Base-by-base conservation (phyloP, 2,888 invertebrate genomes). In the Argynnis bischoffii region DNA sequence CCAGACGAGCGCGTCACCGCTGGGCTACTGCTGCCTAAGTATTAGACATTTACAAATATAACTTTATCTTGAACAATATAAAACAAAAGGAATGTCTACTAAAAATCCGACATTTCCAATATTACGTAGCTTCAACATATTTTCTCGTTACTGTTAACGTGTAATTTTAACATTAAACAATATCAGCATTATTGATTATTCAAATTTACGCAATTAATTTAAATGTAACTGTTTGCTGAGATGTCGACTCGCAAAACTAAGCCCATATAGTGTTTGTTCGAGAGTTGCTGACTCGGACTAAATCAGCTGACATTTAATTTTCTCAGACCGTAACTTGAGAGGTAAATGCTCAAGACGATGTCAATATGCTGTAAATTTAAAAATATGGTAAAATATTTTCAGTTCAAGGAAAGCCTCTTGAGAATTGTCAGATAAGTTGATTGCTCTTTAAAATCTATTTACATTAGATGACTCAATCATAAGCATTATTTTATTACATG, bases 151-250 rank as follows among this genome's bases (percentile, higher is more conserved):
- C 11, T 15, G 14, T 18, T 56, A 14, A 46, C 6, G 47, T 21
- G 15, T 57, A 26, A 57, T 4, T 57, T 47, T 11, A 18, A 57
- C 47, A 59, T 59, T 48, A 21, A 21, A 47, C 57, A 59, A 59
- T 48, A 48, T 59, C 31, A 16, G 59, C 59, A 26, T 31, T 59
- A 59, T 59, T 47, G 48, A 59, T 48, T 31, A 59, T 59, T 59
- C 48, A 59, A 59, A 59, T 59, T 48, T n/a, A 48, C 48, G 59
- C 48, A 48, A 59, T 59, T 59, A 59, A 59, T 59, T 59, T 16
- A 21, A 6, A 48, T 59, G 16, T 6, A 26, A 16, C 13, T 48
- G 48, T 59, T 48, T 48, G 59, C 47, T 47, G 47, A 59, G 48
- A 48, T 26, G 59, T 57, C 47, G 57, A 57, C 60, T 51, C 16